Percentiles rank a stretch among this genome's conserved stretches.
These are phyloP conservation scores for Bombus difficillimus DNA, from an alignment of 1,140 invertebrate species.

Conservation along the genomic window DNA sequence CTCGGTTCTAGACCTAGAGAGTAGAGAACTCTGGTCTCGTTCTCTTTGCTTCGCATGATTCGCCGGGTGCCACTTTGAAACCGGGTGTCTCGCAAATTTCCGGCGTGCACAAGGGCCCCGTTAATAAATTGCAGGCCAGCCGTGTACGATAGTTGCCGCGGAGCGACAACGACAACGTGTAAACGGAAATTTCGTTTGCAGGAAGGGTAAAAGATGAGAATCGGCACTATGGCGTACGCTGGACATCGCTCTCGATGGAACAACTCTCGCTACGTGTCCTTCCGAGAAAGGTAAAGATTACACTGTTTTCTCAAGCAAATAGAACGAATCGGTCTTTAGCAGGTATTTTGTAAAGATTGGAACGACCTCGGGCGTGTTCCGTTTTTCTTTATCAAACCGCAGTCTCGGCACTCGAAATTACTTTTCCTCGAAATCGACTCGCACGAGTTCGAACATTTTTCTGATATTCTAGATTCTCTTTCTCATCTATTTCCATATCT, in stretches of 20 bases:
- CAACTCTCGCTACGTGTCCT: too few species aligned
- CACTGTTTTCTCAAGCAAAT: neutral
- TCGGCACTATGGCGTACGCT: neutral
- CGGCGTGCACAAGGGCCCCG: neutral
- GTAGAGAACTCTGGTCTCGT: neutral
- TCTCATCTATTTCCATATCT: too few species aligned
- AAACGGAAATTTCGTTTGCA: constrained; percentile 28
- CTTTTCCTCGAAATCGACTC: too few species aligned
- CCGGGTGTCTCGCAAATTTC: constrained; percentile 11
- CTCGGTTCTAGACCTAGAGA: neutral
- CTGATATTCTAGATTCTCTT: too few species aligned
- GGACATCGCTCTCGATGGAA: neutral
- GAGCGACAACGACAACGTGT: neutral
- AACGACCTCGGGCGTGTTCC: too few species aligned
- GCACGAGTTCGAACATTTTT: too few species aligned
- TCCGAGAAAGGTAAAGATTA: neutral
- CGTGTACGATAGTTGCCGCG: neutral
- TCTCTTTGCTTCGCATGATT: constrained; percentile 24
- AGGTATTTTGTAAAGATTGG: too few species aligned
- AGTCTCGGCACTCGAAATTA: too few species aligned
- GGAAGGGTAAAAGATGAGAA: neutral
- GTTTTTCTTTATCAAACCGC: too few species aligned
- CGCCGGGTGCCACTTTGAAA: constrained; percentile 1
- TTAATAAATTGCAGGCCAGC: constrained; percentile 11
- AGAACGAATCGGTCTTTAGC: too few species aligned